Conservation (phyloP, 35 echinoderm and acorn worm species). For the Lytechinus pictus region DNA sequence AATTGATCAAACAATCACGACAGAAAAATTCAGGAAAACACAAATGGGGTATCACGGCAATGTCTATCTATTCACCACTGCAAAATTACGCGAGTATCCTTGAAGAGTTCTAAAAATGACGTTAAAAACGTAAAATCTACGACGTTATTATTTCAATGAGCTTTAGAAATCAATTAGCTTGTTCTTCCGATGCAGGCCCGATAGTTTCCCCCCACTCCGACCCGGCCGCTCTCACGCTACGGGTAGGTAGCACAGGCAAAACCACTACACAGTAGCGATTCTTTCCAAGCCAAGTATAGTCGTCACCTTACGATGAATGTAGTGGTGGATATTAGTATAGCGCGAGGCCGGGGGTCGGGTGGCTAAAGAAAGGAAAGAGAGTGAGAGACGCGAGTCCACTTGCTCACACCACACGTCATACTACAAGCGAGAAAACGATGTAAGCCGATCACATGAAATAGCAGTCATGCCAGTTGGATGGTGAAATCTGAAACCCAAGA, state of each 20-base stretch:
- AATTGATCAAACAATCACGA: neutral
- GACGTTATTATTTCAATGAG: neutral
- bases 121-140: neutral
- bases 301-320: conserved; percentile 35
- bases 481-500: conserved; percentile 6
- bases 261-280: conserved; percentile 20
- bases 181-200: conserved; percentile 49
- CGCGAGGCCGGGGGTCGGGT: conserved; percentile 45
- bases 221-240: conserved; percentile 41
- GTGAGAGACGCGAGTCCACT: neutral
- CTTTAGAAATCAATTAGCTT: conserved; percentile 1
- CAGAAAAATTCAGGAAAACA: neutral
- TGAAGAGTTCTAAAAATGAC: neutral
- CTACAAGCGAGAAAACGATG: conserved; percentile 32
- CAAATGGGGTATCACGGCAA: neutral
- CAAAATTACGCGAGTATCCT: neutral
- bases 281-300: conserved; percentile 38
- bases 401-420: conserved; percentile 46
- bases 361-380: neutral
- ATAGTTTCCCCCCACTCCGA: conserved; percentile 37
- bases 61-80: conserved; percentile 26
- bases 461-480: conserved; percentile 46
- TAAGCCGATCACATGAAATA: conserved; percentile 35
- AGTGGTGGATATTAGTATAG: conserved; percentile 27
- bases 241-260: conserved; percentile 33